A percentile compares a stretch with the other conserved stretches of the same genome.
These are phyloP conservation scores for Sarcophaga peregrina DNA, from an alignment of 1,140 invertebrate species.

Conservation along the genomic window DNA sequence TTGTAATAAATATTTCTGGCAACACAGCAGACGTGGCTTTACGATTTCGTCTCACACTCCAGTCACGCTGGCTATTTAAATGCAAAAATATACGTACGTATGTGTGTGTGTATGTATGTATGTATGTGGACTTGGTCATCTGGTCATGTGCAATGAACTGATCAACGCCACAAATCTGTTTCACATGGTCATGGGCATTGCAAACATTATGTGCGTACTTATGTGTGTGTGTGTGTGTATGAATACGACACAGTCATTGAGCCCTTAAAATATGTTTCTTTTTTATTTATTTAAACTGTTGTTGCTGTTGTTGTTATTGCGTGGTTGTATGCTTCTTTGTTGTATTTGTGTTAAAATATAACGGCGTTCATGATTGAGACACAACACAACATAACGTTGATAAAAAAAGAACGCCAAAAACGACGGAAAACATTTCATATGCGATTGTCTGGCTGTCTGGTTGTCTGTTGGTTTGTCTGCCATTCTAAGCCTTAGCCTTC, in stretches of 20 bases:
- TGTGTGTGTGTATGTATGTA: too few relatives aligned
- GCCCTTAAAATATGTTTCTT: background rate
- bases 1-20: slow-evolving; percentile 37
- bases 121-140: too few relatives aligned
- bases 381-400: background rate
- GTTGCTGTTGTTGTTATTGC: too few relatives aligned
- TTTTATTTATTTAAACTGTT: too few relatives aligned
- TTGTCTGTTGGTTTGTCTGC: background rate
- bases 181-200: too few relatives aligned
- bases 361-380: slow-evolving; percentile 2
- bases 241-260: background rate
- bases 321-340: too few relatives aligned
- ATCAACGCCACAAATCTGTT: too few relatives aligned
- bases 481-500: background rate
- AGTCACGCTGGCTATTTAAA: background rate
- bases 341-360: background rate
- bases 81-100: too few relatives aligned
- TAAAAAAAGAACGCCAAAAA: background rate
- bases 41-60: background rate
- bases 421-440: background rate
- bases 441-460: background rate
- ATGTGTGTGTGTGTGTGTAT: too few relatives aligned
- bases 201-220: too few relatives aligned
- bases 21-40: background rate
- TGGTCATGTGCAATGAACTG: too few relatives aligned